Conservation (phyloP, 2,113 vertebrate species). For the Siniperca knerii region DNA sequence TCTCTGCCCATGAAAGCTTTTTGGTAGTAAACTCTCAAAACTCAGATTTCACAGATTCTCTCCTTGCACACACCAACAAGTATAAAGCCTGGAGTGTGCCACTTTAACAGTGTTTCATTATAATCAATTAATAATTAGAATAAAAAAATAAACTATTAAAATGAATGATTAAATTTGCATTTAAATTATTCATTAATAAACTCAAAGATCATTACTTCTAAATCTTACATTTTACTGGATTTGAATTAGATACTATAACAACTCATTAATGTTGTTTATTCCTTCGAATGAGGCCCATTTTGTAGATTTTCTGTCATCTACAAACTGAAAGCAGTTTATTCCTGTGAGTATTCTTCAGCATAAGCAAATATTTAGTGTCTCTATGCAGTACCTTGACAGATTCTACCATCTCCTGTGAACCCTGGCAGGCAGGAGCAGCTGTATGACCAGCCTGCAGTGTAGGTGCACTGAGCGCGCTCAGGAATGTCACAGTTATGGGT, state of each 20-base stretch:
- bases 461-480: slow-evolving; percentile 90
- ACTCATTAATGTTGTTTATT: background rate
- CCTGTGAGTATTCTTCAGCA: background rate
- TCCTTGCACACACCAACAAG: slow-evolving; percentile 8
- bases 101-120: background rate
- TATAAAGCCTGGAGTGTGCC: background rate
- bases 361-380: background rate
- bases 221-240: too few species aligned
- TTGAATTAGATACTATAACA: too few species aligned
- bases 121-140: background rate
- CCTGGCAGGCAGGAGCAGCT: slow-evolving; percentile 90
- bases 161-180: background rate
- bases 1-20: background rate
- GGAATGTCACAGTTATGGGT: slow-evolving; percentile 90
- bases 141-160: background rate
- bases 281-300: background rate
- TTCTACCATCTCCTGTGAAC: slow-evolving; percentile 88
- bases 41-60: slow-evolving; percentile 7
- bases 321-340: slow-evolving; percentile 2
- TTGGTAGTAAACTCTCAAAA: slow-evolving; percentile 11
- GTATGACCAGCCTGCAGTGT: slow-evolving; percentile 86
- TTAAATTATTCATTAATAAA: background rate
- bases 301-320: background rate
- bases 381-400: slow-evolving; percentile 85
- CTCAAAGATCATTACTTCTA: background rate